A percentile compares a stretch with the other conserved stretches of the same genome.
phyloP scores from a whole-genome alignment of 2,888 invertebrate genomes.

The Dryadula phaetusa region DNA sequence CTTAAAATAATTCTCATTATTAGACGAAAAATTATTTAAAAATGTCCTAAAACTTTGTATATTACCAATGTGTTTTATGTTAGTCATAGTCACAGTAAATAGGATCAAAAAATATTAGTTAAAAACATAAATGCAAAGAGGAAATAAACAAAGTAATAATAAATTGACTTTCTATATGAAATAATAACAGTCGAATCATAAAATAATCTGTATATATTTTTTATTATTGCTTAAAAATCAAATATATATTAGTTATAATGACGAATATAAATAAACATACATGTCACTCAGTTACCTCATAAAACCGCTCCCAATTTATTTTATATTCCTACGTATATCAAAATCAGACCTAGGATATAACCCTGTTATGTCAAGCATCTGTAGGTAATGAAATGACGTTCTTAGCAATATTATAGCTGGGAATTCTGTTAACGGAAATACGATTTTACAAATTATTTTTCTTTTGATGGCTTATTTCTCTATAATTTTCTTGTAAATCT shows the following conservation, averaged over 20 bases:
- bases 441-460: constrained; percentile 3
- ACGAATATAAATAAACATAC: constrained; percentile 6
- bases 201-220: too few relatives aligned
- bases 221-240: too few relatives aligned
- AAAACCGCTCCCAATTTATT: constrained; percentile 13
- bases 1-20: too few relatives aligned
- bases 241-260: constrained; percentile 2
- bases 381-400: constrained; percentile 15
- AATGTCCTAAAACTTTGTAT: constrained; percentile 1
- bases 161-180: neutral
- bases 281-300: neutral
- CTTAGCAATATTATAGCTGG: constrained; percentile 17
- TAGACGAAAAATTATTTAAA: neutral
- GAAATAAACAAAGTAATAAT: neutral
- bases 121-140: neutral
- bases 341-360: constrained; percentile 18
- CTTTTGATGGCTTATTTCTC: too few relatives aligned
- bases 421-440: constrained; percentile 30
- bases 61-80: neutral
- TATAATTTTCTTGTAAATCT: too few relatives aligned
- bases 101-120: neutral
- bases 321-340: constrained; percentile 6
- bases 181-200: too few relatives aligned
- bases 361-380: constrained; percentile 14
- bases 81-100: neutral